These are phyloP conservation scores for Neelides sp. DNA, from an alignment of 1,140 invertebrate genomes.

Conservation along the genomic window DNA sequence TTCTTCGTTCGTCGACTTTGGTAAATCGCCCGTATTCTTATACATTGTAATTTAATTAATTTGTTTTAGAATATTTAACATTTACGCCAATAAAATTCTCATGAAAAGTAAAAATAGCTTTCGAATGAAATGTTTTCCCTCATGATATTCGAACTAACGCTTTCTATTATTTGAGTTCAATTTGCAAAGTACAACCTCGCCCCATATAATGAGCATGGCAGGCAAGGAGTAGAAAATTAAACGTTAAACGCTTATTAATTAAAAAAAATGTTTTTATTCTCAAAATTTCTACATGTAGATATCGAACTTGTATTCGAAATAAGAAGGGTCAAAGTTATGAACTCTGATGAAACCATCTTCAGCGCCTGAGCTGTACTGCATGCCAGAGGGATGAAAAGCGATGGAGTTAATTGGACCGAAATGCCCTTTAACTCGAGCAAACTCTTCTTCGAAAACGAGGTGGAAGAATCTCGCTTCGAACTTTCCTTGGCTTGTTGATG, in stretches of 20 bases:
- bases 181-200: too few species aligned
- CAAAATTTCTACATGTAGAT: constrained; percentile 42
- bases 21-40: constrained; percentile 1
- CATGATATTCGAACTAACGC: too few species aligned
- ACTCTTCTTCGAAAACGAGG: constrained; percentile 98
- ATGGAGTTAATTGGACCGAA: constrained; percentile 99
- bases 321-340: constrained; percentile 89
- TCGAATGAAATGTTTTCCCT: too few species aligned
- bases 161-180: too few species aligned
- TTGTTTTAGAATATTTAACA: too few species aligned
- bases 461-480: constrained; percentile 98
- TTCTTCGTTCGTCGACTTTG: neutral
- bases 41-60: too few species aligned
- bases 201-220: too few species aligned
- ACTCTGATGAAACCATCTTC: constrained; percentile 97
- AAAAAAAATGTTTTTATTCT: too few species aligned
- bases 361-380: constrained; percentile 89
- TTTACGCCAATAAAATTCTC: too few species aligned
- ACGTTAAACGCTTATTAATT: too few species aligned
- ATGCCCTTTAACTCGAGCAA: constrained; percentile 94
- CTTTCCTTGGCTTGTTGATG: constrained; percentile 85
- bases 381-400: constrained; percentile 95
- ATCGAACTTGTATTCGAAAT: constrained; percentile 95
- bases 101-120: too few species aligned
- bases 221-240: too few species aligned